Base-by-base conservation (phyloP, 2,113 vertebrate genomes). In the Hyaena hyaena region DNA sequence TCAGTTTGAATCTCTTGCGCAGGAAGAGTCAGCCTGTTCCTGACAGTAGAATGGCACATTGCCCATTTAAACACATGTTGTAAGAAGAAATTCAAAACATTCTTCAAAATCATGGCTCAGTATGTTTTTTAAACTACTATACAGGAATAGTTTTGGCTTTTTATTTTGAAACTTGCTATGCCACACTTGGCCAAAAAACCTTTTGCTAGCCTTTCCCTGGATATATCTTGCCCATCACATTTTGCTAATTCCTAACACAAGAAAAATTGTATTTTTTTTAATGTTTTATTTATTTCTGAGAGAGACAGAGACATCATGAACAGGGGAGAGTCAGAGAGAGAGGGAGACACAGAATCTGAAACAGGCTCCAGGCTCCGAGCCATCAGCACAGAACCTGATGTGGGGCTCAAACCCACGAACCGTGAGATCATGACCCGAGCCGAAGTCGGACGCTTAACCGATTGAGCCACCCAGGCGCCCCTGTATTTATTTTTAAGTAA, bases 231-330 rank as follows among this genome's bases (percentile, higher is more conserved):
- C 26, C 80, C 14, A 35, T 77, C 43, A 35, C 7, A 55, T 65
- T 92, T 97, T 96, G 79, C 35, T 86, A 55, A 76, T 89, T 69
- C 55, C 73, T 84, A 69, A 81, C 61, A 39, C 33, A 74, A 88
- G 5, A 80, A 84, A 88, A 82, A 63, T 31, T 35, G 45, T n/a
- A 12, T 73, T 77, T 31, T 45, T 45, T 45, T 39, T 39, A 39
- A 39, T 39, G 39, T 39, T 39, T 39, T 39, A 39, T 39, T 39
- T 39, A 39, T 39, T 39, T 39, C 39, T 39, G 39, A 39, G 39
- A 39, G 39, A 39, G 39, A 39, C 3, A 39, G 39, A 39, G 39
- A 39, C 39, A 39, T 3, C 39, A 39, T 39, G 39, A 39, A 39
- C 39, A 39, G 39, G 39, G 39, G 39, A 39, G 39, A 39, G 39